Evolutionary conservation across 2,113 vertebrate species (phyloP).

Genomic region (Oncorhynchus keta): DNA sequence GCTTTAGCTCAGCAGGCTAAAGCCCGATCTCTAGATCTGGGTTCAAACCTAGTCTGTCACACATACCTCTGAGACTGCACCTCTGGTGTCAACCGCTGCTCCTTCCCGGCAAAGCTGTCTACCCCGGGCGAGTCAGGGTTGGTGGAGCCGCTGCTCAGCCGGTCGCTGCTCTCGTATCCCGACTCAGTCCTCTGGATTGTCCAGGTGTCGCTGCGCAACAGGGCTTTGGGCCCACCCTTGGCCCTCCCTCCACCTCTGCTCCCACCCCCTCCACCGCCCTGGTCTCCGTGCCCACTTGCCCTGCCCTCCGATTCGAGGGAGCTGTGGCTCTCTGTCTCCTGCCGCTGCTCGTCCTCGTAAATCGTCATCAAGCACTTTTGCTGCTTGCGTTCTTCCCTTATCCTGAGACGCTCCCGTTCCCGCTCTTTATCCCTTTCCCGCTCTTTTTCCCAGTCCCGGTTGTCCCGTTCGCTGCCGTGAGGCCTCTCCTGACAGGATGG

Average conservation of each 20-base stretch:
- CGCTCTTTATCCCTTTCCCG: conserved; percentile 56
- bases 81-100: conserved; percentile 71
- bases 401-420: conserved; percentile 59
- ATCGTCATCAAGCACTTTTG: conserved; percentile 92
- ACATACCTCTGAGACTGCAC: conserved; percentile 77
- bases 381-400: conserved; percentile 73
- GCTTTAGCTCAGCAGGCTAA: not conserved
- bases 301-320: conserved; percentile 83
- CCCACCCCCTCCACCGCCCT: conserved; percentile 40
- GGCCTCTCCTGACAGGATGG: conserved; percentile 62
- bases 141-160: conserved; percentile 88
- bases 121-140: conserved; percentile 84
- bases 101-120: conserved; percentile 72
- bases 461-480: conserved; percentile 23
- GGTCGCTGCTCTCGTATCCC: conserved; percentile 92
- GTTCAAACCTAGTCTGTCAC: not conserved
- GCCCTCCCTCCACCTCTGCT: conserved; percentile 29
- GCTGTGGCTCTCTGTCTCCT: conserved; percentile 84
- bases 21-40: too few species aligned
- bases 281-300: conserved; percentile 68
- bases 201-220: conserved; percentile 80
- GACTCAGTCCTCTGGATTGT: conserved; percentile 93
- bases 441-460: too few species aligned
- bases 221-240: conserved; percentile 71
- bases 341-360: conserved; percentile 91